A percentile compares a stretch with the other conserved stretches of the same genome.
These are phyloP conservation scores for Cariama cristata DNA, from an alignment of 2,113 vertebrate genomes.

Conservation along the genomic window DNA sequence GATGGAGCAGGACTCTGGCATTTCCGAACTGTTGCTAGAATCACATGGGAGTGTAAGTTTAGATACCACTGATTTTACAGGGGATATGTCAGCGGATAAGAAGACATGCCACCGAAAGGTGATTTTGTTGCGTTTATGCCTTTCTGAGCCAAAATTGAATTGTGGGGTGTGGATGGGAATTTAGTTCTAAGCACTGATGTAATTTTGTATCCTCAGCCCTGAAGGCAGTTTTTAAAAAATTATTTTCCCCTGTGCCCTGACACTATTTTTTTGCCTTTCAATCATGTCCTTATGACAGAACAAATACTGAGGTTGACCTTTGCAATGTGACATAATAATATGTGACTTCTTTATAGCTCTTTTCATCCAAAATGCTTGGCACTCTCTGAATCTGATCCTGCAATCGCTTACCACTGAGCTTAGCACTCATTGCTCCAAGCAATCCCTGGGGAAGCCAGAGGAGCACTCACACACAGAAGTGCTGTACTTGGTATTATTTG, in stretches of 20 bases:
- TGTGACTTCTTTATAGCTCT: slow-evolving; percentile 65
- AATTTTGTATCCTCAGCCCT: slow-evolving; percentile 41
- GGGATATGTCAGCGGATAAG: slow-evolving; percentile 32
- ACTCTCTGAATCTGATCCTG: slow-evolving; percentile 3
- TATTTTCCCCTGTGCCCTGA: slow-evolving; percentile 44
- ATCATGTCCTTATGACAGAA: slow-evolving; percentile 58
- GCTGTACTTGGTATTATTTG: background rate
- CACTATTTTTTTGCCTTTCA: slow-evolving; percentile 62
- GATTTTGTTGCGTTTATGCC: slow-evolving; percentile 63
- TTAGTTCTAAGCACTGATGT: slow-evolving; percentile 53
- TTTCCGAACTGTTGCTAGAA: background rate
- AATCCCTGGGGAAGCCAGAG: background rate
- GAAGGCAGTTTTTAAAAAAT: slow-evolving; percentile 45
- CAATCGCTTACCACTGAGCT: background rate
- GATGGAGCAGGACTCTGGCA: background rate
- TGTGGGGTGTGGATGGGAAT: slow-evolving; percentile 47
- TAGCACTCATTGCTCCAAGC: background rate
- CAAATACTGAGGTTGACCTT: slow-evolving; percentile 59
- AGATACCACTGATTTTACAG: slow-evolving; percentile 1
- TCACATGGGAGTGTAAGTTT: background rate
- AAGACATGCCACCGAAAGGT: slow-evolving; percentile 35
- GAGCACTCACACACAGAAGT: background rate
- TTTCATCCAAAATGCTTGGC: slow-evolving; percentile 47
- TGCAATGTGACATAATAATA: slow-evolving; percentile 68
- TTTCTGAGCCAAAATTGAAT: slow-evolving; percentile 46